These are phyloP conservation scores for Steatornis caripensis DNA, from an alignment of 2,113 vertebrate species.

Conservation along the genomic window DNA sequence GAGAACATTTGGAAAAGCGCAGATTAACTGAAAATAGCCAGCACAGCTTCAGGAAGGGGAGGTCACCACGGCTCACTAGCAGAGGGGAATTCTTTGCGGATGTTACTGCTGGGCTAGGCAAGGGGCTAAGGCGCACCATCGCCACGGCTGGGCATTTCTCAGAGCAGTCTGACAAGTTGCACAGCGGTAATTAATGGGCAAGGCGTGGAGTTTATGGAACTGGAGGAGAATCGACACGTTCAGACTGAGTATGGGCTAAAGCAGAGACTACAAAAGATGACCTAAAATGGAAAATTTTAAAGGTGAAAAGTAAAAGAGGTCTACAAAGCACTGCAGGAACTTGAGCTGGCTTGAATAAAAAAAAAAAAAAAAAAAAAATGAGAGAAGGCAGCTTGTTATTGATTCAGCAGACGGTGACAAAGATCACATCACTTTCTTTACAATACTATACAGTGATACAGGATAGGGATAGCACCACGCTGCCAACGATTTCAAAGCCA, in stretches of 20 bases:
- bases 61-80: conserved; percentile 67
- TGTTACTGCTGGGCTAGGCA: conserved; percentile 27
- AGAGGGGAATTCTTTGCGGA: conserved; percentile 55
- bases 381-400: neutral
- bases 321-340: neutral
- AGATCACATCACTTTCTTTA: neutral
- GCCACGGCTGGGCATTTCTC: neutral
- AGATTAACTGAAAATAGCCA: conserved; percentile 40
- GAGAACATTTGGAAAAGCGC: conserved; percentile 69
- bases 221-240: neutral
- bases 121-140: neutral
- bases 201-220: neutral
- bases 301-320: neutral
- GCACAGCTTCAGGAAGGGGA: conserved; percentile 64
- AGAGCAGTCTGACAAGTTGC: neutral
- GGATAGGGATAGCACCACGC: neutral
- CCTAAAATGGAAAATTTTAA: neutral
- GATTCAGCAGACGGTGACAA: neutral
- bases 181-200: neutral
- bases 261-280: neutral
- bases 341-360: neutral
- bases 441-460: neutral
- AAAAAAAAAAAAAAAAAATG: neutral
- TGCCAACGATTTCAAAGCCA: neutral
- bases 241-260: neutral